Evolutionary conservation across 2,797 vertebrate species (phyloP).

Genomic region (Enteromius fasciolatus): DNA sequence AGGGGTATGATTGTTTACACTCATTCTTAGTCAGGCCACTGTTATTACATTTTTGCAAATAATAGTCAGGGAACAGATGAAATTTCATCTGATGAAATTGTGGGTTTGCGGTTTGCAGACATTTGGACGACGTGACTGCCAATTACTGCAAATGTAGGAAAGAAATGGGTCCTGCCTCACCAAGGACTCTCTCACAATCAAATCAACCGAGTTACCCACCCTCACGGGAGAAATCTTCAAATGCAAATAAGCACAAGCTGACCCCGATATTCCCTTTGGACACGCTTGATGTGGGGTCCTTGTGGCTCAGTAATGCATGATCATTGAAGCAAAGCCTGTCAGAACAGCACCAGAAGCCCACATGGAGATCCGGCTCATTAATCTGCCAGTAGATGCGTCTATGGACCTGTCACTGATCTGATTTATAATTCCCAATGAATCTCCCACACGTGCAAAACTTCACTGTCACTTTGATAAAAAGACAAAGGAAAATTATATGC

Average conservation of each 20-base stretch:
- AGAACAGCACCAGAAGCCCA: constrained; percentile 71
- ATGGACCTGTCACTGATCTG: constrained; percentile 68
- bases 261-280: constrained; percentile 60
- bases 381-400: constrained; percentile 67
- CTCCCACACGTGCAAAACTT: constrained; percentile 62
- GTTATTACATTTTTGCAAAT: constrained; percentile 51
- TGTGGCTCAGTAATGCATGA: constrained; percentile 70
- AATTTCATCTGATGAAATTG: constrained; percentile 52
- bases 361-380: constrained; percentile 75
- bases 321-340: constrained; percentile 74
- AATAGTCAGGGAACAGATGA: constrained; percentile 52
- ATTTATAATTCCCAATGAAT: constrained; percentile 72
- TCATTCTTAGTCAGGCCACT: constrained; percentile 33
- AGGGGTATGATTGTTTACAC: constrained; percentile 41
- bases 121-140: constrained; percentile 31
- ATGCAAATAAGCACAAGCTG: constrained; percentile 62
- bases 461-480: constrained; percentile 67
- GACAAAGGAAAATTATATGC: background rate
- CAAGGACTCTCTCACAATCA: constrained; percentile 36
- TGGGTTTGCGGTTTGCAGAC: constrained; percentile 36
- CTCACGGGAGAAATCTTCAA: constrained; percentile 35
- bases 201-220: constrained; percentile 11
- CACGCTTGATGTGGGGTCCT: constrained; percentile 56
- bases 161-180: constrained; percentile 31
- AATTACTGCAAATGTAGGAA: constrained; percentile 26